A percentile compares a stretch with the other conserved stretches of the same genome.
phyloP scores from a whole-genome alignment of 2,888 invertebrate genomes.

The Ptychoptera contaminata region DNA sequence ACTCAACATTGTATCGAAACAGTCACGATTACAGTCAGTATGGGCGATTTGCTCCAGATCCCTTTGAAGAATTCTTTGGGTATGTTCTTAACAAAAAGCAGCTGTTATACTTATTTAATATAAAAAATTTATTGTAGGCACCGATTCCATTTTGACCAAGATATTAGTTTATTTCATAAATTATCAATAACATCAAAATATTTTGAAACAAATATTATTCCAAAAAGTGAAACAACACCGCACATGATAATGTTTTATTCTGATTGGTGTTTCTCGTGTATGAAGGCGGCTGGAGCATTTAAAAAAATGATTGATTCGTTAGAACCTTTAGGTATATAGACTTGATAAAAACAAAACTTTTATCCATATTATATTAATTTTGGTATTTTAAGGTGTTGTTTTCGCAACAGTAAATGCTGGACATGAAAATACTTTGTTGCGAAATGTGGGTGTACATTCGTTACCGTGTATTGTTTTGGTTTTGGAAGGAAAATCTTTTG shows the following conservation, averaged over 20 bases:
- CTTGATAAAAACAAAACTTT: background rate
- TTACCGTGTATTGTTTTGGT: constrained; percentile 70
- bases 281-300: constrained; percentile 75
- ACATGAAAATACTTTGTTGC: constrained; percentile 59
- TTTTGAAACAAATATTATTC: constrained; percentile 72
- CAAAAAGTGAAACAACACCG: constrained; percentile 68
- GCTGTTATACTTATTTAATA: constrained; percentile 9
- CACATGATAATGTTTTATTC: constrained; percentile 82
- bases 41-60: constrained; percentile 44
- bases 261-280: constrained; percentile 89
- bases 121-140: constrained; percentile 35
- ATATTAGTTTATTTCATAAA: constrained; percentile 74
- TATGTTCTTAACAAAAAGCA: background rate
- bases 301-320: constrained; percentile 71
- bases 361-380: background rate
- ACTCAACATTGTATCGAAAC: constrained; percentile 51
- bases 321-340: constrained; percentile 51
- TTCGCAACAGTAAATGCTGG: constrained; percentile 75
- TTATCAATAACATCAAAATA: constrained; percentile 74
- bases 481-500: constrained; percentile 66
- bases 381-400: constrained; percentile 33
- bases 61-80: constrained; percentile 70
- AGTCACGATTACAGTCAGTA: constrained; percentile 58
- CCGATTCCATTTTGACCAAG: constrained; percentile 70
- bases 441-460: constrained; percentile 62